Percentiles rank a stretch among this genome's conserved stretches.
Conservation (phyloP, 1,140 invertebrate genomes). For the Drosophila santomea region DNA sequence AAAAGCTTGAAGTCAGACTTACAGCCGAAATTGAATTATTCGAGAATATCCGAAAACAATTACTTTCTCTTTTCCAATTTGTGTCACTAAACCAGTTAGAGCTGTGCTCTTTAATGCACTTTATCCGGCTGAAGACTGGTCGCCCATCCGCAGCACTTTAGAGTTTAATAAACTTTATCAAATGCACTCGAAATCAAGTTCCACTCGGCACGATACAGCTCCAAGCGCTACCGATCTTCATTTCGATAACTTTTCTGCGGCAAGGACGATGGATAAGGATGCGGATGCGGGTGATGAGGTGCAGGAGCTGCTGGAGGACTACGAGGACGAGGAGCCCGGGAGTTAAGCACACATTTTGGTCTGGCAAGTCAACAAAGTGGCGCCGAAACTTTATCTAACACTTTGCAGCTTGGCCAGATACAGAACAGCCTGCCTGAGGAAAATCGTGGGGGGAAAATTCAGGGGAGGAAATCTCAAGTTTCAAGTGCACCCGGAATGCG, state of each 20-base stretch:
- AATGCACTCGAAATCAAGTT: conserved; percentile 47
- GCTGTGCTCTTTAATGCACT: conserved; percentile 2
- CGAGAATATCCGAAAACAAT: conserved; percentile 2
- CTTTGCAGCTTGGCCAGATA: conserved; percentile 63
- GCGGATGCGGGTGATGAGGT: too few relatives aligned
- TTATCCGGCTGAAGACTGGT: conserved; percentile 9
- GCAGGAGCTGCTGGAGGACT: too few relatives aligned
- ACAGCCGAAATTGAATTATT: not conserved
- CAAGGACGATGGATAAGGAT: not conserved
- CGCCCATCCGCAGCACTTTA: conserved; percentile 32
- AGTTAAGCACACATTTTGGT: conserved; percentile 67
- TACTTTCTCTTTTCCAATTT: conserved; percentile 5
- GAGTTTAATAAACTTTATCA: conserved; percentile 53
- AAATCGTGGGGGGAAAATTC: not conserved
- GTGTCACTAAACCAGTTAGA: not conserved
- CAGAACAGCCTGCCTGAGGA: conserved; percentile 27
- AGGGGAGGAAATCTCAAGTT: conserved; percentile 45
- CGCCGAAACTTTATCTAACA: conserved; percentile 75
- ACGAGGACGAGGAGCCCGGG: conserved; percentile 8
- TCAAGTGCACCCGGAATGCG: conserved; percentile 75
- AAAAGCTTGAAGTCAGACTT: not conserved
- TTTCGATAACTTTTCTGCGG: conserved; percentile 45
- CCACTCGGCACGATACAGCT: conserved; percentile 44
- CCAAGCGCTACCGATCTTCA: conserved; percentile 42
- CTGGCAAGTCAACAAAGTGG: conserved; percentile 77